Base-by-base conservation (phyloP, 2,888 invertebrate genomes). In the Automeris io region DNA sequence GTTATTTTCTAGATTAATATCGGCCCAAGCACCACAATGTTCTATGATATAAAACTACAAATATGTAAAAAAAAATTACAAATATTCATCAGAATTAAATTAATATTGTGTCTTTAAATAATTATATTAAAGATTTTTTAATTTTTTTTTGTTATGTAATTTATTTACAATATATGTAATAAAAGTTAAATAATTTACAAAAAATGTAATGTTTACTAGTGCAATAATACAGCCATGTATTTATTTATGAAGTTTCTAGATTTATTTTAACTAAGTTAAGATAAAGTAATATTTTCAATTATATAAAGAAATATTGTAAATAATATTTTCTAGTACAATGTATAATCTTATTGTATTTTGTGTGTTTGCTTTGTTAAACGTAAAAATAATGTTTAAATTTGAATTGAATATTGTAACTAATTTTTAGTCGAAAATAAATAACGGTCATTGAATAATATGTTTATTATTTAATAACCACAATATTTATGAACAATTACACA, bases 361-460 rank as follows among this genome's bases (percentile, higher is more conserved):
- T 9, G 34, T 21, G 51, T 50, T 44, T 51, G 62, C 57, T 60
- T 57, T 47, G 43, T 47, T 43, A 41, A 36, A 42, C 54, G 57
- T 46, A 47, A 55, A 45, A 53, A 58, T 48, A 54, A 39, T 36
- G 25, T 47, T 18, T 46, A 45, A 61, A 58, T 57, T 63, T 63
- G 57, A 52, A 57, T 63, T 65, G 65, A 58, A 58, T 64, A 54
- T 61, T 33, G 21, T 33, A 70, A 61, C 62, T 53, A 44, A 55
- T 64, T 75, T 77, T 72, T 77, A 79, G 79, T 75, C 74, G 9
- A 61, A 62, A 70, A 71, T 67, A 71, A 76, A 72, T 69, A 34
- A 7, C 32, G 24, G 13, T 24, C 13, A 35, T 37, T 32, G 23
- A 22, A 18, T 23, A 22, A 4, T 9, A 23, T n/a, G 23, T 37